phyloP scores from a whole-genome alignment of 64 coral and sea anemone species.

The Pocillopora verrucosa region DNA sequence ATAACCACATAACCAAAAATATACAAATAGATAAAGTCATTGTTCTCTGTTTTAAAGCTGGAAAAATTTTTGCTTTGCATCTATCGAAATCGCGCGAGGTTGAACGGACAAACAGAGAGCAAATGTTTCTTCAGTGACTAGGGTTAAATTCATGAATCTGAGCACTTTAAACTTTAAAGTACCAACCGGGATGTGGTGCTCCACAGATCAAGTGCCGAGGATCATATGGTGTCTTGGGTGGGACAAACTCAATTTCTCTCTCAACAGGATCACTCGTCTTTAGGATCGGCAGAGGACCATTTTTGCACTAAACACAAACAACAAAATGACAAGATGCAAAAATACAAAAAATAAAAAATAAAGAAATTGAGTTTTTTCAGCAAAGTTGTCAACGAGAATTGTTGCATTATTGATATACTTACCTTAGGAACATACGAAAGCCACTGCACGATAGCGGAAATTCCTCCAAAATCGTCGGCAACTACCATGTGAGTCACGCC shows the following conservation, averaged over 20 bases:
- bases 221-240: slow-evolving; percentile 71
- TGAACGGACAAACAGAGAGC: too few relatives aligned
- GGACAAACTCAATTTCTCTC: slow-evolving; percentile 89
- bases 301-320: slow-evolving; percentile 44
- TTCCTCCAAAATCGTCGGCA: slow-evolving; percentile 86
- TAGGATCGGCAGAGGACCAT: slow-evolving; percentile 75
- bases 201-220: slow-evolving; percentile 89
- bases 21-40: too few relatives aligned
- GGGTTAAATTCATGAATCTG: too few relatives aligned
- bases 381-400: too few relatives aligned
- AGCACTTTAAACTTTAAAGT: neutral
- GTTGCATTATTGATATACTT: neutral
- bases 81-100: too few relatives aligned
- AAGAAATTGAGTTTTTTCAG: too few relatives aligned
- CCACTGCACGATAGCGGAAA: slow-evolving; percentile 90
- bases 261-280: slow-evolving; percentile 79
- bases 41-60: too few relatives aligned
- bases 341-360: too few relatives aligned
- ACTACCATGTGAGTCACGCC: slow-evolving; percentile 90
- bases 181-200: slow-evolving; percentile 67
- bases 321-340: neutral
- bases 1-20: too few relatives aligned
- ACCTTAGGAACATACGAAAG: slow-evolving; percentile 91
- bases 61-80: too few relatives aligned
- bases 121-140: too few relatives aligned